Evolutionary conservation across 2,113 vertebrate genomes (phyloP), one percentile per base, ranked within the genome.

Genomic region (Uria lomvia): DNA sequence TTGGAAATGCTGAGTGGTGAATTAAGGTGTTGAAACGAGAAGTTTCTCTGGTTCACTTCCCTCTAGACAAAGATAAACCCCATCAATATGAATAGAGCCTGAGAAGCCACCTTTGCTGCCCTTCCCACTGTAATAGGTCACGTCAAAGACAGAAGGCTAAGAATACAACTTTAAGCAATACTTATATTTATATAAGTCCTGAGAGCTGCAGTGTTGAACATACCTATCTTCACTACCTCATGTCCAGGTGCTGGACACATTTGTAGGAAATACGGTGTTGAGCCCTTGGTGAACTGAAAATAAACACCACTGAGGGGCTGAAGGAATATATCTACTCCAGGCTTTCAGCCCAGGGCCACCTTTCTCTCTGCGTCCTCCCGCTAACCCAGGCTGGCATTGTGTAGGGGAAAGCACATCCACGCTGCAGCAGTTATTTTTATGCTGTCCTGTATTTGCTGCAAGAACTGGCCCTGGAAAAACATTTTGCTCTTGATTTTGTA

Each of bases 401-500:
- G 59, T 55, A 73, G 29, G 59, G 40, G 78, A 86, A 88, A 62
- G 24, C 50, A 27, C 32, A 70, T 10, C 38, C 55, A 47, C 27
- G 12, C 62, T 92, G 53, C 0, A 0, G 58, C 8, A 47, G 68
- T 59, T 91, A 59, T 63, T 82, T 75, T 85, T 86, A 70, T 88
- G 45, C 27, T 62, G 59, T 55, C 55, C 15, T n/a, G 45, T 62
- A 42, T 77, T 86, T 91, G 42, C 45, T 87, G 0, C 17, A 94
- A 80, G 59, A 95, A 55, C 38, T n/a, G 22, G 19, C 12, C 29
- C 42, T 80, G 65, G 68, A 67, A 84, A 96, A 84, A 71, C 38
- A 40, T 77, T 86, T 86, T 81, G 45, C 26, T 89, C 76, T 85
- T 94, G 38, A 43, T 85, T 94, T 91, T 81, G 47, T 60, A 26